Conservation (phyloP, 2,888 invertebrate genomes). For the Scaptomyza cyrtandrae region DNA sequence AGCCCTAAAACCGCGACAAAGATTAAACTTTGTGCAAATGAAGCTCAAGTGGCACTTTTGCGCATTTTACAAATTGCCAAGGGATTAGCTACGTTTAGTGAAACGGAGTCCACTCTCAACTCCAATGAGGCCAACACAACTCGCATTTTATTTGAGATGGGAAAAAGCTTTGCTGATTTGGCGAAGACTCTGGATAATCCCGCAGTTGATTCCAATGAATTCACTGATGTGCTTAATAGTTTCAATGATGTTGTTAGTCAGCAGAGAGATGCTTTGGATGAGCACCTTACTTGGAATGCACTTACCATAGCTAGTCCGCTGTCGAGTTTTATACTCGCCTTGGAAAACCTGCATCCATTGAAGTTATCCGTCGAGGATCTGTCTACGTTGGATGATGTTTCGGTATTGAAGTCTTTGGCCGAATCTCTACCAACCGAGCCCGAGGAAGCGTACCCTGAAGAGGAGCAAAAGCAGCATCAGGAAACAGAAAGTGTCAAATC, state of each 20-base stretch:
- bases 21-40: constrained; percentile 45
- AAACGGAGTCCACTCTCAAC: constrained; percentile 59
- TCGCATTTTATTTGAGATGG: constrained; percentile 61
- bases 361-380: constrained; percentile 71
- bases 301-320: constrained; percentile 77
- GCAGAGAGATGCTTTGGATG: constrained; percentile 46
- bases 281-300: constrained; percentile 40
- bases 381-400: constrained; percentile 86
- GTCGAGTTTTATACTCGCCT: constrained; percentile 80
- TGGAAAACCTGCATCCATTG: constrained; percentile 66
- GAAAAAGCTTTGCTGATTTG: constrained; percentile 68
- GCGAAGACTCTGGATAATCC: constrained; percentile 51
- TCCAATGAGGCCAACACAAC: constrained; percentile 59
- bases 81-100: constrained; percentile 58
- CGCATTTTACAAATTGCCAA: constrained; percentile 66
- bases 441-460: constrained; percentile 13
- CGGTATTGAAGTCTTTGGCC: constrained; percentile 86
- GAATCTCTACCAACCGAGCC: constrained; percentile 81
- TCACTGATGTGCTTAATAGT: constrained; percentile 46
- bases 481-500: neutral
- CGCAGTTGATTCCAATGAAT: constrained; percentile 40
- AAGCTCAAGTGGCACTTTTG: constrained; percentile 55
- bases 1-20: constrained; percentile 32
- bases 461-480: constrained; percentile 15
- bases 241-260: constrained; percentile 60